Conservation (phyloP, 2,888 invertebrate genomes). For the Stenichneumon culpator region DNA sequence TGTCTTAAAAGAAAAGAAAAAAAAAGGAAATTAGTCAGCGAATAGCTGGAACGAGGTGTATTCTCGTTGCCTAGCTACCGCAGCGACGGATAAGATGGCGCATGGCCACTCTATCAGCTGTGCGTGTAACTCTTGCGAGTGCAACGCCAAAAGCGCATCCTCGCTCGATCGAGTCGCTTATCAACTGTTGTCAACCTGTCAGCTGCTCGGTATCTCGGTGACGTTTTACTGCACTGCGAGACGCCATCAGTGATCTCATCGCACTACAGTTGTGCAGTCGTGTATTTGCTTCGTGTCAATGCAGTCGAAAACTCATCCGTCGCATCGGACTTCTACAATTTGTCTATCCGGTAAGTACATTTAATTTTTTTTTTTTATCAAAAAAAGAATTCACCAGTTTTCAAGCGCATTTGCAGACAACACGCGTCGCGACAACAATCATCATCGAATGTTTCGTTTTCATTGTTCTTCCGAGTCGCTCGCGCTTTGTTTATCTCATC, state of each 20-base stretch:
- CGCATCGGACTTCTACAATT: background rate
- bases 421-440: background rate
- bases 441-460: background rate
- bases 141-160: constrained; percentile 5
- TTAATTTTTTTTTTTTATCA: background rate
- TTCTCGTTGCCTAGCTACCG: constrained; percentile 44
- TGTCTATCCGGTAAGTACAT: background rate
- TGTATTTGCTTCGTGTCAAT: background rate
- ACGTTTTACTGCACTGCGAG: background rate
- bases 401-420: background rate
- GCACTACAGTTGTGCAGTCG: background rate
- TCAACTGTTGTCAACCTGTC: constrained; percentile 39
- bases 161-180: constrained; percentile 2
- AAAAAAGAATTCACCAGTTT: background rate
- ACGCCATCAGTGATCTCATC: background rate
- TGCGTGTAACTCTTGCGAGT: background rate
- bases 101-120: constrained; percentile 22
- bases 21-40: background rate
- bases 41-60: background rate
- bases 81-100: constrained; percentile 48
- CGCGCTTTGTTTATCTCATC: background rate
- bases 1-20: too few species aligned
- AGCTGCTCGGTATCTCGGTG: constrained; percentile 6
- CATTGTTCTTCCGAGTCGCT: constrained; percentile 2
- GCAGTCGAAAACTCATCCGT: background rate